Conservation (phyloP, 1,140 invertebrate species). For the Euwallacea similis region DNA sequence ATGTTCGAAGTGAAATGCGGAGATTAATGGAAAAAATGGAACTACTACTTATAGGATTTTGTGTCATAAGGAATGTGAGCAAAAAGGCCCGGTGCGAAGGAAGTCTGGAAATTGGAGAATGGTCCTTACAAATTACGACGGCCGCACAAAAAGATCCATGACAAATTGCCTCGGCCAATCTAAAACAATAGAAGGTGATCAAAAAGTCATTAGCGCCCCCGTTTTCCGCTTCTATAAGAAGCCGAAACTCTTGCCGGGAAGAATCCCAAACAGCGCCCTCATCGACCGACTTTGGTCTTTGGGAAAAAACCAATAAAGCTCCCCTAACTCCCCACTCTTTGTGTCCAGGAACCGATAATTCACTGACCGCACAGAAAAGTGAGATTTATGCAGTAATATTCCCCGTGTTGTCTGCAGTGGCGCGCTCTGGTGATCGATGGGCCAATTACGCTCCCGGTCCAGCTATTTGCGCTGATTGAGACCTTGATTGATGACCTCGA, state of each 20-base stretch:
- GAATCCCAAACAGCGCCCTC: neutral
- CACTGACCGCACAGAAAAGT: conserved; percentile 21
- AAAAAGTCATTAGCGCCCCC: conserved; percentile 39
- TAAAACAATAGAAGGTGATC: conserved; percentile 41
- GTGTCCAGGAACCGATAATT: conserved; percentile 6
- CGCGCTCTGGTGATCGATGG: conserved; percentile 34
- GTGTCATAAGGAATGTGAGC: neutral
- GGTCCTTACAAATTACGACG: conserved; percentile 13
- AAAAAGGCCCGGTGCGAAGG: neutral
- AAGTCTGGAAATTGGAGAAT: conserved; percentile 10
- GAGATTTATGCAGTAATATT: conserved; percentile 37
- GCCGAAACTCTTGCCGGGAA: neutral
- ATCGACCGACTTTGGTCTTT: neutral
- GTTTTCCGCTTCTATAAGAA: conserved; percentile 14
- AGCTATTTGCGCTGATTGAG: conserved; percentile 39
- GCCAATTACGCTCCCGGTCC: conserved; percentile 34
- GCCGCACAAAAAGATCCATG: conserved; percentile 32
- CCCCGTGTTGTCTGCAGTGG: conserved; percentile 33
- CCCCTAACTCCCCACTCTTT: neutral
- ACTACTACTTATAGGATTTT: too few relatives aligned
- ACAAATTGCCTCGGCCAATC: conserved; percentile 36
- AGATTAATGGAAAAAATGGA: conserved; percentile 13
- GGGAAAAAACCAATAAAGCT: conserved; percentile 5
- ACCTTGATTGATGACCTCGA: conserved; percentile 34
- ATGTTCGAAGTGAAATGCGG: conserved; percentile 24